A percentile compares a stretch with the other conserved stretches of the same genome.
These are phyloP conservation scores for Diabrotica balteata DNA, from an alignment of 2,888 invertebrate species.

Conservation along the genomic window DNA sequence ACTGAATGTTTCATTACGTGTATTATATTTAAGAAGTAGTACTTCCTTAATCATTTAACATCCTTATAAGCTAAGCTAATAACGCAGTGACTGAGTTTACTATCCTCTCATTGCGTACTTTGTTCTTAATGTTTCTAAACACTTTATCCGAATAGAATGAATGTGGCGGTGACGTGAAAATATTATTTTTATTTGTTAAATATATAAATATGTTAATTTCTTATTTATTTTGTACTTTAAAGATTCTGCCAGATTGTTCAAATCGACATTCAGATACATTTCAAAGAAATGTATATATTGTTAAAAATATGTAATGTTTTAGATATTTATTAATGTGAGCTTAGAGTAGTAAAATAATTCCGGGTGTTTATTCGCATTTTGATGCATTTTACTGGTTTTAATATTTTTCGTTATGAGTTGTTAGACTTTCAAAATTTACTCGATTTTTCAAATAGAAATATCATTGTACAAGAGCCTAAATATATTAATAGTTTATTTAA, in stretches of 20 bases:
- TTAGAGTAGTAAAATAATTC: slow-evolving; percentile 48
- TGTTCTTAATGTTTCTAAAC: slow-evolving; percentile 10
- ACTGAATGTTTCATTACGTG: no score
- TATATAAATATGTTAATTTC: slow-evolving; percentile 27
- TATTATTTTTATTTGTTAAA: slow-evolving; percentile 30
- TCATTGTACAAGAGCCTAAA: no score
- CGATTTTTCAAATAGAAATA: no score
- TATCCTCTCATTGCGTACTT: no score
- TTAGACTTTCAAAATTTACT: no score
- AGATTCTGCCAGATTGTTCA: slow-evolving; percentile 43
- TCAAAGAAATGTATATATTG: slow-evolving; percentile 57
- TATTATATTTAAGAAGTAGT: no score
- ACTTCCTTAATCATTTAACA: no score
- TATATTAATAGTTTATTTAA: no score
- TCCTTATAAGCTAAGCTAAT: no score
- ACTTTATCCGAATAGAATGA: slow-evolving; percentile 14
- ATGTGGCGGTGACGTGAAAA: slow-evolving; percentile 16
- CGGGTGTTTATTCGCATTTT: slow-evolving; percentile 16
- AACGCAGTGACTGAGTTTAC: no score
- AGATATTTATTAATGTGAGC: slow-evolving; percentile 60
- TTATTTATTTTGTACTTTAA: slow-evolving; percentile 36
- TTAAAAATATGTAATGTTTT: slow-evolving; percentile 57
- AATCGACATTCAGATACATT: slow-evolving; percentile 51
- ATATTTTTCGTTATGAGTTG: no score
- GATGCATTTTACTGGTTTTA: not conserved